Evolutionary conservation across 2,113 vertebrate genomes (phyloP), one percentile per base, ranked within the genome.

Genomic region (Hiodon alosoides): DNA sequence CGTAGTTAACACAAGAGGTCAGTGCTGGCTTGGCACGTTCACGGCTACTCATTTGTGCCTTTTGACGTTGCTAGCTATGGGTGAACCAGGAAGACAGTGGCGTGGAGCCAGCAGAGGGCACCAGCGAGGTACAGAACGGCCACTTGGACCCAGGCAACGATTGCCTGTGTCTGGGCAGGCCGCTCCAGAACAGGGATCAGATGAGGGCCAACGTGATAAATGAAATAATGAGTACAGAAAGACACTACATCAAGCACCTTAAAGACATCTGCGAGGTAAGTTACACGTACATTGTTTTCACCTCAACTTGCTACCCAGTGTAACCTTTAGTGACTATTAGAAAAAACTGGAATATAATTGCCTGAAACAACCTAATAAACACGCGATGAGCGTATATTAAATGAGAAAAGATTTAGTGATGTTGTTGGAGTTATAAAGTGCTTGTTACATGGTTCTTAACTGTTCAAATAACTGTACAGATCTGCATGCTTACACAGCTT

Each of bases 181-280:
- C 94, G 55, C 90, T 95, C 17, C 96, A 98, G 90, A 98, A 99
- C 91, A 91, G 97, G 17, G 96, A 98, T 89, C 97, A 99, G 90
- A 99, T 98, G 96, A 95, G 97, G 85, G 96, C 97, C 77, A 99
- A 99, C 14, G 97, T 99, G 90, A 98, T 99, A 90, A 98, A 98
- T 75, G 97, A 99, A 87, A 98, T 99, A 85, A 98, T 99, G 96
- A 98, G 95, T 92, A 99, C 97, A 13, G 97, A 99, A 86, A 93
- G 96, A 81, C 96, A 98, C 89, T 99, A 98, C 85, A 99, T 99
- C 89, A 98, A 99, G 85, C 96, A 98, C 86, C 94, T 99, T 85
- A 98, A 98, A 89, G 96, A 99, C 87, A 99, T 99, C 82, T 99
- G 96, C 2, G 96, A 98, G 94, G 97, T 98, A 93, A 6, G 0